A percentile compares a stretch with the other conserved stretches of the same genome.
Evolutionary conservation across 2,888 invertebrate genomes (phyloP).

Genomic region (Baccha elongata): DNA sequence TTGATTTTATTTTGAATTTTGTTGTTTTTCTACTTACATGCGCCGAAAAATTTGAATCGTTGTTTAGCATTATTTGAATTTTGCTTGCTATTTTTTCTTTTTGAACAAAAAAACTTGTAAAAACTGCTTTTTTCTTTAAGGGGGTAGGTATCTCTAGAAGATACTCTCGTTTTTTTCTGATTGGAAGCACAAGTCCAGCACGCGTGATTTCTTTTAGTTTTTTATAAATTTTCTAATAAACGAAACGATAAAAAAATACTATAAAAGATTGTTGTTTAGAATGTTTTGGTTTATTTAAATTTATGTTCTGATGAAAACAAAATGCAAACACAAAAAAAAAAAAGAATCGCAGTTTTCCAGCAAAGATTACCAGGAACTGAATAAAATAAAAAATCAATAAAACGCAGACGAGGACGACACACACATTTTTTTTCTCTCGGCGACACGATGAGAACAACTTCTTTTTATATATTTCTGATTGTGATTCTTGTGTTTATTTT

Average conservation of each 20-base stretch:
- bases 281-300: not conserved
- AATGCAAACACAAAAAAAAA: conserved; percentile 11
- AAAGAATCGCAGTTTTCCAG: conserved; percentile 50
- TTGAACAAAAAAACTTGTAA: conserved; percentile 40
- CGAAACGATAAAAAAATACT: not conserved
- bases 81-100: conserved; percentile 64
- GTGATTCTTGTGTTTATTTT: conserved; percentile 11
- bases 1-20: conserved; percentile 24
- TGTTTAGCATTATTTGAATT: conserved; percentile 78
- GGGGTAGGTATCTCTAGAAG: conserved; percentile 55
- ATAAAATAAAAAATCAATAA: conserved; percentile 68
- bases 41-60: conserved; percentile 77
- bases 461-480: conserved; percentile 9
- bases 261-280: conserved; percentile 5
- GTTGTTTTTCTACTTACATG: conserved; percentile 77
- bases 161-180: conserved; percentile 24
- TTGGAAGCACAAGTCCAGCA: conserved; percentile 26
- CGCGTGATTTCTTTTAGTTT: conserved; percentile 17
- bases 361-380: conserved; percentile 47
- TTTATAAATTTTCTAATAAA: conserved; percentile 13
- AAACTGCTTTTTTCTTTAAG: conserved; percentile 33
- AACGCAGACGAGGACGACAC: conserved; percentile 70
- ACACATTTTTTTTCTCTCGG: conserved; percentile 45
- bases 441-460: not conserved
- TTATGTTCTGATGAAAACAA: not conserved